Conservation (phyloP, 2,113 vertebrate species). For the Callithrix jacchus region DNA sequence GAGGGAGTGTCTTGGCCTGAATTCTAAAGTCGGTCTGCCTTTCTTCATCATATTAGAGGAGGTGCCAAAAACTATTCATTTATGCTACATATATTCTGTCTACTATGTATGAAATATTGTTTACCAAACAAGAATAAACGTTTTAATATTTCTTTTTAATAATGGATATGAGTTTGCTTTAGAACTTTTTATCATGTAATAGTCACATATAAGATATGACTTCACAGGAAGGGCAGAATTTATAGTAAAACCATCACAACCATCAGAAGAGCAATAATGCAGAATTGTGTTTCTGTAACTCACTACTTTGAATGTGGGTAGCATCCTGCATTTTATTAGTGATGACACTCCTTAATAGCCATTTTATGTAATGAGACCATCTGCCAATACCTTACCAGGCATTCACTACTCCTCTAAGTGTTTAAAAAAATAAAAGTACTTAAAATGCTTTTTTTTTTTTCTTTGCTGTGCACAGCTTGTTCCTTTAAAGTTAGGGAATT, state of each 20-base stretch:
- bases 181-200: neutral
- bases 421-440: neutral
- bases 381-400: slow-evolving; percentile 50
- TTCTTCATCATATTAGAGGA: neutral
- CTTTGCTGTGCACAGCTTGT: slow-evolving; percentile 39
- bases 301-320: neutral
- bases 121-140: neutral
- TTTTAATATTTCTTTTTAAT: neutral
- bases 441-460: slow-evolving; percentile 60
- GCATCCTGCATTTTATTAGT: neutral
- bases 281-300: neutral
- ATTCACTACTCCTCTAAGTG: slow-evolving; percentile 14
- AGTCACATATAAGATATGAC: neutral
- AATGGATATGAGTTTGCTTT: neutral
- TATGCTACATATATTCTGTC: neutral
- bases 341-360: neutral
- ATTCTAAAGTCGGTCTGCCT: neutral
- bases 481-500: slow-evolving; percentile 34
- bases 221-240: neutral
- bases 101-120: neutral
- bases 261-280: neutral
- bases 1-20: neutral
- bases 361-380: slow-evolving; percentile 61
- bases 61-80: neutral
- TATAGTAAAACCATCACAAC: neutral